These are phyloP conservation scores for Lipophrys pholis DNA, from an alignment of 2,113 vertebrate species.

Conservation along the genomic window DNA sequence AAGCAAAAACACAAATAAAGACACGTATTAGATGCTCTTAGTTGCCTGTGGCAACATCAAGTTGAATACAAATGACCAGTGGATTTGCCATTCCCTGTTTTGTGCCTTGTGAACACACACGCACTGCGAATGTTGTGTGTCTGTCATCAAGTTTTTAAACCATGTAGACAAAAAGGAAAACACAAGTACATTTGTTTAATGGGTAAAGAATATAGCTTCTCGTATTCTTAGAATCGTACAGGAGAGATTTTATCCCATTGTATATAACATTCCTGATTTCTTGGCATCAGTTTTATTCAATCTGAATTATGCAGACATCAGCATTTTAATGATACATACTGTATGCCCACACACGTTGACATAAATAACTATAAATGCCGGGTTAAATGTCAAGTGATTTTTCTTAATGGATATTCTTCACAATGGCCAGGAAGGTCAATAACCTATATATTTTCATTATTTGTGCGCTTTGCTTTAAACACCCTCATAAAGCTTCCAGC, in stretches of 20 bases:
- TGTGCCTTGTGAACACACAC: background rate
- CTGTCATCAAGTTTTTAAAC: background rate
- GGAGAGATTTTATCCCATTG: background rate
- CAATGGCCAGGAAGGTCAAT: background rate
- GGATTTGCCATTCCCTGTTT: background rate
- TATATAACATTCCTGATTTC: background rate
- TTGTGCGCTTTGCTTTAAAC: conserved; percentile 1
- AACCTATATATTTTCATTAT: background rate
- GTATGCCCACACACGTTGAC: background rate
- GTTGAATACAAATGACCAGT: conserved; percentile 14
- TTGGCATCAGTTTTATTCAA: background rate
- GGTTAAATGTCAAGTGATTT: background rate
- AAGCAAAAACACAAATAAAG: conserved; percentile 18
- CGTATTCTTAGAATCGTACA: background rate
- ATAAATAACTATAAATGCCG: conserved; percentile 18
- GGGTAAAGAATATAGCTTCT: too few species aligned
- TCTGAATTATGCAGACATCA: background rate
- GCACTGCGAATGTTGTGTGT: background rate
- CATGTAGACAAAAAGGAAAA: background rate
- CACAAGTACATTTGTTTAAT: background rate
- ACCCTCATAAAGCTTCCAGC: background rate
- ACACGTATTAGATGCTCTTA: conserved; percentile 14
- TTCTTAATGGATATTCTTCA: background rate
- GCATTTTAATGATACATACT: background rate
- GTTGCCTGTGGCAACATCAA: conserved; percentile 15